Percentiles rank a stretch among this genome's conserved stretches.
Conservation (phyloP, 2,888 invertebrate genomes). For the Nemapogon koenigi region DNA sequence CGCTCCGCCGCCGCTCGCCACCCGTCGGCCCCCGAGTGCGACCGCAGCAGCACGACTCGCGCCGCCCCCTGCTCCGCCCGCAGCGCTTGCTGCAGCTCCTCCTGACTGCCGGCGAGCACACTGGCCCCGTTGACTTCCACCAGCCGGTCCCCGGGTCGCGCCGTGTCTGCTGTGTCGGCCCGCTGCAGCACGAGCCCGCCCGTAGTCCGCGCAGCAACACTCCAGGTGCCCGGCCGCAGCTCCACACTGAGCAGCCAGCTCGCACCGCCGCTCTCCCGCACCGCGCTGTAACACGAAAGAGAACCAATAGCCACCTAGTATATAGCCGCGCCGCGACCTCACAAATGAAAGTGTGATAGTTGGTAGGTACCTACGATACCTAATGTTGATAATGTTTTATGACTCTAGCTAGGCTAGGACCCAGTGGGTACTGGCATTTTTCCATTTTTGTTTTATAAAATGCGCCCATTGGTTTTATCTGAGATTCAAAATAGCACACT, state of each 20-base stretch:
- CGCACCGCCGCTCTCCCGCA: slow-evolving; percentile 39
- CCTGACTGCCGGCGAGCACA: slow-evolving; percentile 71
- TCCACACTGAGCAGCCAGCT: slow-evolving; percentile 69
- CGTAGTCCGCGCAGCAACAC: slow-evolving; percentile 69
- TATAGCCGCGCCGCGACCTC: too few species aligned
- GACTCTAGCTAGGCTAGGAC: too few species aligned
- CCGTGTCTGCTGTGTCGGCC: slow-evolving; percentile 47
- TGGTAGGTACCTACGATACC: too few species aligned
- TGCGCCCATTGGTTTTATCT: too few species aligned
- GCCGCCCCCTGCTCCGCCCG: slow-evolving; percentile 68
- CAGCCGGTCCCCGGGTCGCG: slow-evolving; percentile 79
- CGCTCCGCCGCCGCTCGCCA: slow-evolving; percentile 68
- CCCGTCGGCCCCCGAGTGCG: slow-evolving; percentile 66
- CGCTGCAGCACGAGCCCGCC: slow-evolving; percentile 80
- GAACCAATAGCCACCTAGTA: too few species aligned
- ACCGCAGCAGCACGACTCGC: slow-evolving; percentile 68
- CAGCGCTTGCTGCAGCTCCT: slow-evolving; percentile 73
- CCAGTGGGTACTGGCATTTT: too few species aligned
- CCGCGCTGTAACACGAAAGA: slow-evolving; percentile 38
- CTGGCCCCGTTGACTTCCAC: slow-evolving; percentile 84
- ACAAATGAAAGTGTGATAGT: too few species aligned
- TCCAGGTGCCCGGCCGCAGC: slow-evolving; percentile 74
- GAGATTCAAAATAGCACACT: too few species aligned
- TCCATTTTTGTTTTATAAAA: too few species aligned
- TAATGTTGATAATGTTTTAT: too few species aligned